Base-by-base conservation (phyloP, 2,113 vertebrate species). In the Sisor rabdophorus region DNA sequence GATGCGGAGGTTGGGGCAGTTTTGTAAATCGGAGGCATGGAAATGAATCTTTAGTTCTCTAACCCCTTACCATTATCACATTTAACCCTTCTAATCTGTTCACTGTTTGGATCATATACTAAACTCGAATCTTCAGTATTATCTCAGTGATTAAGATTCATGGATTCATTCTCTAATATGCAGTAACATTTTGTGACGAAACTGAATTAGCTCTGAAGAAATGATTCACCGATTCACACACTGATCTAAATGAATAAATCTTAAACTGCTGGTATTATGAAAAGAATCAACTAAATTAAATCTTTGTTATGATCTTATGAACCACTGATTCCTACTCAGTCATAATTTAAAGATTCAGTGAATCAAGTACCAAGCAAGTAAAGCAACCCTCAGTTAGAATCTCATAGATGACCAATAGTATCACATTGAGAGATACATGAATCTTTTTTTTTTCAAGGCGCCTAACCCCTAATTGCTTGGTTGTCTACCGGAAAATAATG, bases 1-100 rank as follows among this genome's bases (percentile, higher is more conserved):
- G 85, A 89, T 87, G 90, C 86, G 67, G 40, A 83, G 80, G 79
- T 81, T 83, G 79, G 85, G 73, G 17, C 74, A 86, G 76, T 79
- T 81, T 80, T 76, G 56, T 52, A 47, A 71, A 85, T 87, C 83
- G 87, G 30, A 85, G 86, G 81, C 76, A n/a, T 24, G 68, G 76
- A 71, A 48, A 73, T 52, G 47, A 84, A 86, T 86, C 87, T 88
- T 85, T 88, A 80, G 0, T 48, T 30, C 53, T 50, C n/a, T 11
- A 12, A 44, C 22, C 2, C 65, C 28, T 50, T 2, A 24, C 47
- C 19, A 47, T n/a, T 16, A 4, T 50, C 65, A 17, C 82, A 75
- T 87, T 55, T 24, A 55, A 55, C 53, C 70, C 20, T 71, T 20
- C 19, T 32, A 13, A 54, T 54, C 28, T 54, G 50, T 36, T 71